phyloP scores from a whole-genome alignment of 1,140 invertebrate species.

The Lordiphosa mommai region DNA sequence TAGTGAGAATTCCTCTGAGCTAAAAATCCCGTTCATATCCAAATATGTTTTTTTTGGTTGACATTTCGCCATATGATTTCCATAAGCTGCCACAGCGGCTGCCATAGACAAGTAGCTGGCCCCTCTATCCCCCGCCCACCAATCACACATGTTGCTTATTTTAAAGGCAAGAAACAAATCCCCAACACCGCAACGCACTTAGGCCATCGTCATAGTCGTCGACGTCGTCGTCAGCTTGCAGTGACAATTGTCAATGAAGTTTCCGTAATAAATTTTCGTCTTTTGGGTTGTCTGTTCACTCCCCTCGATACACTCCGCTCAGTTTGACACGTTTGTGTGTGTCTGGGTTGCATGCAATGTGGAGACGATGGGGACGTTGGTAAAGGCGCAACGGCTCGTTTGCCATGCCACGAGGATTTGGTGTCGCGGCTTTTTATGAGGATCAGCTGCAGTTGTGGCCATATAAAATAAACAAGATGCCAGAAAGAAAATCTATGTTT shows the following conservation, averaged over 20 bases:
- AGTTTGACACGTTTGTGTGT: constrained; percentile 48
- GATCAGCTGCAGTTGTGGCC: constrained; percentile 73
- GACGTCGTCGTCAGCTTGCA: constrained; percentile 59
- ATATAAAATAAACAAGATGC: constrained; percentile 65
- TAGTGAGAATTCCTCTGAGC: constrained; percentile 28
- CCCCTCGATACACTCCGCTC: constrained; percentile 19
- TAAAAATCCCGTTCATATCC: constrained; percentile 44
- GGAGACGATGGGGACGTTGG: constrained; percentile 12
- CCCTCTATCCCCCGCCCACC: background rate
- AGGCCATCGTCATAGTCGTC: constrained; percentile 28
- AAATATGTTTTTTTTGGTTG: constrained; percentile 57
- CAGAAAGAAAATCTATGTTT: constrained; percentile 15
- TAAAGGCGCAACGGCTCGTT: constrained; percentile 58
- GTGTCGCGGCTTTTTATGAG: constrained; percentile 74
- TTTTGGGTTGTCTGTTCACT: constrained; percentile 69
- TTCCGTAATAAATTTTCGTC: constrained; percentile 76
- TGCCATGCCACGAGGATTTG: constrained; percentile 71
- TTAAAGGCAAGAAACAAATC: constrained; percentile 64
- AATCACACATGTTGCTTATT: constrained; percentile 68
- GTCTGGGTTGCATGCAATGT: constrained; percentile 55
- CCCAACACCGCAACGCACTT: constrained; percentile 72
- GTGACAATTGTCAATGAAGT: constrained; percentile 77
- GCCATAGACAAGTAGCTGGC: constrained; percentile 64
- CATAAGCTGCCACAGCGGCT: constrained; percentile 70
- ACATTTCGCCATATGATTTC: constrained; percentile 74